Base-by-base conservation (phyloP, 2,113 vertebrate species). In the Rutilus rutilus region DNA sequence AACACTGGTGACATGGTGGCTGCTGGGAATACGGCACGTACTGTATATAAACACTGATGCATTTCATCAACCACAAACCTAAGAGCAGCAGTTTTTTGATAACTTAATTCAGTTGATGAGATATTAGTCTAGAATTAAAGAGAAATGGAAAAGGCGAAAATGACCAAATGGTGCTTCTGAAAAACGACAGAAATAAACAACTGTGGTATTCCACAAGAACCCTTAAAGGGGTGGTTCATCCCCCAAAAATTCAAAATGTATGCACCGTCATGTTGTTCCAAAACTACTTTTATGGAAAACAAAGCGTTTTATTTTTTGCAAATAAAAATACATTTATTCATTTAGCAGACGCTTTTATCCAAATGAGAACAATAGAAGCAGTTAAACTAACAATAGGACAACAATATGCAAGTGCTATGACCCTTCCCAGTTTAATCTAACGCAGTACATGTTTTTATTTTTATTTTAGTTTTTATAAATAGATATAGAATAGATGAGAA, bases 1-100 rank as follows among this genome's bases (percentile, higher is more conserved):
- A 83, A 57, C 80, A 54, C 25, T 65, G 64, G 42, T 82, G 62
- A 52, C n/a, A 47, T 17, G 77, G 78, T 27, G 59, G 36, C 36
- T 64, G 78, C 59, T 62, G 78, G 78, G 39, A 81, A 65, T 47
- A 27, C 9, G 19, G 39, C 30, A 30, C 78, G n/a, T 65, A 47
- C 78, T 65, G 39, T 81, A 65, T 42, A 78, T 74, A 50, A 36
- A 57, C 62, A 71, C 45, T 71, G 25, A 25, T 62, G 33, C 52
- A 11, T 59, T 54, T 21, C 25, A 33, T 10, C 25, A 33, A 77
- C 33, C 17, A 30, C 27, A 71, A 71, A 71, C 19, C 36, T 21
- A 50, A 77, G 8, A 33, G 27, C 50, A 23, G 59, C 59, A 42
- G 59, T 64, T 64, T 45, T 42, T 23, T 27, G 14, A 27, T 64